Base-by-base conservation (phyloP, 2,797 vertebrate species). In the Carapus acus region DNA sequence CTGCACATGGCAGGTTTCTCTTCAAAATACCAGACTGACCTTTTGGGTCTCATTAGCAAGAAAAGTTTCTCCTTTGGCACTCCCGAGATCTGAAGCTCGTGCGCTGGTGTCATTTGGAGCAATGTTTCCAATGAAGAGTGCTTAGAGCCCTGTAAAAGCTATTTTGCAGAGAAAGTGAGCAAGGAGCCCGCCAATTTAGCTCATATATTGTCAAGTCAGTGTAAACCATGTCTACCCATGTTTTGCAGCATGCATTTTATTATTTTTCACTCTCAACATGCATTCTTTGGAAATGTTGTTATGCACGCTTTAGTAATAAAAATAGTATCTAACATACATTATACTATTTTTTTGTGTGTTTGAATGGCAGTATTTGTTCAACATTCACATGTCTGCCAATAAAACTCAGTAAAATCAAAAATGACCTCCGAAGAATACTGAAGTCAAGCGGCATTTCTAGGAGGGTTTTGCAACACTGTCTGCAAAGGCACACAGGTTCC, bases 401-500 rank as follows among this genome's bases (percentile, higher is more conserved):
- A n/a, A n/a, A n/a, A n/a, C n/a, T n/a, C n/a, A n/a, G n/a, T n/a
- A n/a, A n/a, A n/a, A n/a, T n/a, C n/a, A n/a, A n/a, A n/a, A n/a
- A n/a, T n/a, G n/a, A n/a, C n/a, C n/a, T n/a, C n/a, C n/a, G n/a
- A 19, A 57, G 23, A 41, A 55, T 42, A 20, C 43, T 33, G 17
- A 67, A 52, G 44, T 61, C n/a, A 15, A 48, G 37, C 34, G 23
- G 19, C 58, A 42, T 42, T 55, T 62, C 57, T 73, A 15, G 12
- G 58, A 49, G 46, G 65, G 37, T 57, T 71, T 55, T 61, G 52
- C 51, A 44, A 67, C 55, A 73, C 58, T 11, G 12, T n/a, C 13
- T 36, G 34, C 34, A 53, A 77, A 76, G 71, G 70, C 61, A 72
- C 64, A 64, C 54, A 71, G 58, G 69, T 66, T 82, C 73, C 62